phyloP scores from a whole-genome alignment of 92 coral and sea anemone species.

The Palythoa heliodiscus region DNA sequence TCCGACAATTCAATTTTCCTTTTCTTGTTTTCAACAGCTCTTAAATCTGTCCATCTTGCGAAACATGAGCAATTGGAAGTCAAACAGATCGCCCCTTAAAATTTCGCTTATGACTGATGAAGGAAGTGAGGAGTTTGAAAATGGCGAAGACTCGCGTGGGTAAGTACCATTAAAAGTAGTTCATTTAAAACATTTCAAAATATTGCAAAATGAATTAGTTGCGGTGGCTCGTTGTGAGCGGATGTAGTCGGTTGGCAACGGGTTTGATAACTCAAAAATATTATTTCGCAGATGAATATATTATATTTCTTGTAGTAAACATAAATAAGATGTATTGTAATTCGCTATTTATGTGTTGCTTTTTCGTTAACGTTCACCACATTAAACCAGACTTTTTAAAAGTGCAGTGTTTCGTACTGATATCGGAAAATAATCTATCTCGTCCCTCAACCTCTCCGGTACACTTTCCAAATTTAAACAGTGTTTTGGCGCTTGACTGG shows the following conservation, averaged over 20 bases:
- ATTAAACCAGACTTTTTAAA: background rate
- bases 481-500: conserved; percentile 15
- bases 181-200: too few relatives aligned
- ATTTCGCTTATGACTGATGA: conserved; percentile 87
- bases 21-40: conserved; percentile 38
- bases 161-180: background rate
- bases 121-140: conserved; percentile 58
- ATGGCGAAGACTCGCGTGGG: conserved; percentile 32
- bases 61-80: conserved; percentile 76
- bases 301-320: too few relatives aligned
- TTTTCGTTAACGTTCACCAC: background rate
- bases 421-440: too few relatives aligned
- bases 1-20: background rate
- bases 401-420: too few relatives aligned
- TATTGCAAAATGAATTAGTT: too few relatives aligned
- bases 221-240: too few relatives aligned
- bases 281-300: too few relatives aligned
- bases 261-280: too few relatives aligned
- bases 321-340: background rate
- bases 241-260: too few relatives aligned
- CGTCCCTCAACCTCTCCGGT: background rate
- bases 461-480: conserved; percentile 1
- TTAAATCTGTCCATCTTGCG: conserved; percentile 68
- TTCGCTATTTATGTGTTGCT: background rate
- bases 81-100: conserved; percentile 68